Evolutionary conservation across 2,113 vertebrate species (phyloP).

Genomic region (Phaethon lepturus): DNA sequence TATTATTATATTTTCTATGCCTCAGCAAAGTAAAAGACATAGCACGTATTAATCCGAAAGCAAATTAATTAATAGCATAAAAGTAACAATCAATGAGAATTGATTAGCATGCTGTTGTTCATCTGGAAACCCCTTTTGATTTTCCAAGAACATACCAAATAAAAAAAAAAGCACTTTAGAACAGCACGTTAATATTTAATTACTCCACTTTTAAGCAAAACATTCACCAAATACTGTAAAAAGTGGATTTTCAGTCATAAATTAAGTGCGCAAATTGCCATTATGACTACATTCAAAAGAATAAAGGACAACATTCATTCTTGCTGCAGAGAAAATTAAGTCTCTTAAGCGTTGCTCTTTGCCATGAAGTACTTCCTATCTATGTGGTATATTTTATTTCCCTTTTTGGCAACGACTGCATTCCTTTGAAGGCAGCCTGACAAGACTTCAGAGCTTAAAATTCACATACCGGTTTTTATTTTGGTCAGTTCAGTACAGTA

Average conservation of each 20-base stretch:
- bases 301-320: conserved; percentile 55
- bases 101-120: background rate
- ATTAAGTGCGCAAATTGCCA: conserved; percentile 13
- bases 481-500: background rate
- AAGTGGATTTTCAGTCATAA: conserved; percentile 41
- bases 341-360: conserved; percentile 45
- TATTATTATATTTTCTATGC: background rate
- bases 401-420: conserved; percentile 2
- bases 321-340: conserved; percentile 51
- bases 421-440: background rate
- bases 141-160: conserved; percentile 32
- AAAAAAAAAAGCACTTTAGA: background rate
- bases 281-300: conserved; percentile 47
- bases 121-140: conserved; percentile 20
- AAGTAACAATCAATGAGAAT: conserved; percentile 22
- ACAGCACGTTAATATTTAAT: conserved; percentile 46
- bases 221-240: conserved; percentile 8
- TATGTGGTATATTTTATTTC: background rate
- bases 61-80: conserved; percentile 44
- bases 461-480: background rate
- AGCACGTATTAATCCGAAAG: background rate
- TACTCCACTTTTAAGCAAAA: conserved; percentile 41
- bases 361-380: conserved; percentile 30
- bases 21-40: background rate
- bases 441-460: background rate